Evolutionary conservation across 2,113 vertebrate genomes (phyloP).

Genomic region (Ptyas mucosa): DNA sequence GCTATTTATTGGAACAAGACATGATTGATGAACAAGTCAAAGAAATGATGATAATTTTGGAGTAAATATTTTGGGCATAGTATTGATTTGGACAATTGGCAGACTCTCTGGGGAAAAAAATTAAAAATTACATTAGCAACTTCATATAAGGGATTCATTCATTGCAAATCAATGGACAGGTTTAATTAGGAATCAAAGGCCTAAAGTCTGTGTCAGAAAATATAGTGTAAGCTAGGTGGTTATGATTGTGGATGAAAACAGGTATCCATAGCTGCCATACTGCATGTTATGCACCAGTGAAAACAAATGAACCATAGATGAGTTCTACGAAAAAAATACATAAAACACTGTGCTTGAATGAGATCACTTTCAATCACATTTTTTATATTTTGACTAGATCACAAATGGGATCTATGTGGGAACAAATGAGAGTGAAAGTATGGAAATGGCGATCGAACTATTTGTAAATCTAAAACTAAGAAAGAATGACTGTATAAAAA

Average conservation of each 20-base stretch:
- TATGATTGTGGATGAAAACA: neutral
- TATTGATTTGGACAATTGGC: no score
- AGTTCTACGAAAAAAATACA: neutral
- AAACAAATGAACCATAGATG: neutral
- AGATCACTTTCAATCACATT: neutral
- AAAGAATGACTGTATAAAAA: no score
- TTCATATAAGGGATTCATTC: no score
- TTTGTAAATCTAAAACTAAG: no score
- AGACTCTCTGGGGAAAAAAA: no score
- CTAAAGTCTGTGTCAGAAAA: neutral
- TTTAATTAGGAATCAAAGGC: neutral
- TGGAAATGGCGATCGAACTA: neutral
- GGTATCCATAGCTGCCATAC: neutral
- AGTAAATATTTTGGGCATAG: no score
- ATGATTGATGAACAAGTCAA: no score
- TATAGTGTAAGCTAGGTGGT: neutral
- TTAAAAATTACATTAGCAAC: no score
- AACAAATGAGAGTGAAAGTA: neutral
- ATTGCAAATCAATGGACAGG: neutral
- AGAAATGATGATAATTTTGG: no score
- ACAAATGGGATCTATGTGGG: neutral
- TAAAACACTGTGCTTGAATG: neutral
- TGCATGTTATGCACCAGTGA: neutral
- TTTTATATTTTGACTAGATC: neutral
- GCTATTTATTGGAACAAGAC: no score